Percentiles rank a stretch among this genome's conserved stretches.
Conservation (phyloP, 2,797 vertebrate species). For the Gallinago stenura region DNA sequence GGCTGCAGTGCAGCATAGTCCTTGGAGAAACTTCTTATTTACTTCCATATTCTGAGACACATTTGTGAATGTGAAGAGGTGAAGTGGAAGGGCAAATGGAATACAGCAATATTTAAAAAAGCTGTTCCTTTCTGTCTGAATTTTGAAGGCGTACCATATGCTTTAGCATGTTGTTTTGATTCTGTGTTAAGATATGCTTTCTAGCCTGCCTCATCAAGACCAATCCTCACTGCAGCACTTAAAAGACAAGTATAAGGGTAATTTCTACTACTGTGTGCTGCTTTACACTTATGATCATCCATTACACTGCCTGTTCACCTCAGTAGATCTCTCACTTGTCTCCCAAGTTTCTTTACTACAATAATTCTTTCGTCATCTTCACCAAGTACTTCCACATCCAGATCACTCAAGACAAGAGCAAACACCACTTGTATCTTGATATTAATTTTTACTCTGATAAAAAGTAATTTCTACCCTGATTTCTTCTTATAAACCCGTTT, state of each 20-base stretch:
- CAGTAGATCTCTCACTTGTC: not conserved
- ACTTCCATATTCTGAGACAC: not conserved
- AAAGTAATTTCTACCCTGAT: not conserved
- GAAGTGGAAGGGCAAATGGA: not conserved
- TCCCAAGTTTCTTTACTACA: not conserved
- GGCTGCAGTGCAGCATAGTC: not conserved
- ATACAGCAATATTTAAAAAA: not conserved
- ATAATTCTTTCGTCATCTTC: not conserved
- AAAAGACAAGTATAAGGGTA: not conserved
- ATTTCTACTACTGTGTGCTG: not conserved
- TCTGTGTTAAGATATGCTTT: slow-evolving; percentile 11
- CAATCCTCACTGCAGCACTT: not conserved
- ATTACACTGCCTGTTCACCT: not conserved
- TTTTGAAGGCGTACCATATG: slow-evolving; percentile 7
- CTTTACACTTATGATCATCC: not conserved
- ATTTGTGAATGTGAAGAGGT: not conserved
- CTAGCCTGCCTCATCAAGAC: slow-evolving; percentile 2
- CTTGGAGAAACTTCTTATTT: not conserved
- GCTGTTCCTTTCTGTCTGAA: not conserved
- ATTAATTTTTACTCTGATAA: not conserved
- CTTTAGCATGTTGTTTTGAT: not conserved
- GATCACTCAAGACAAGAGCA: not conserved
- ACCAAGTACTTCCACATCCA: not conserved
- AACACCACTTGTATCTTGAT: not conserved
- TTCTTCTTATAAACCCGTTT: not conserved